phyloP scores from a whole-genome alignment of 2,888 invertebrate species.

The Netelia virgata region DNA sequence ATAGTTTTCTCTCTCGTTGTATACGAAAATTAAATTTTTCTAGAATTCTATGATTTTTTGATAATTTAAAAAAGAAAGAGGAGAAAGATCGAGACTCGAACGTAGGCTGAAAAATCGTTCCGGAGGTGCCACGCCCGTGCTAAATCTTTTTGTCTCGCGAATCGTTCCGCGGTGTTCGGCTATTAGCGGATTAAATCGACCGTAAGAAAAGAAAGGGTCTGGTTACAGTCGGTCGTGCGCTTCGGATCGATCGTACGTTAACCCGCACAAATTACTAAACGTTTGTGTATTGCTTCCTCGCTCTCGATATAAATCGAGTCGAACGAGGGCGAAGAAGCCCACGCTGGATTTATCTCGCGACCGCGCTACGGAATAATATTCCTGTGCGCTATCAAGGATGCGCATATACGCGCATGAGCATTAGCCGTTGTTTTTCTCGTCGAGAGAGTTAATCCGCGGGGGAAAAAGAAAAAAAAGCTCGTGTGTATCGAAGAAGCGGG shows the following conservation, averaged over 20 bases:
- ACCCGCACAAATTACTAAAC: slow-evolving; percentile 56
- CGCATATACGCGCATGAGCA: slow-evolving; percentile 15
- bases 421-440: slow-evolving; percentile 49
- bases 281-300: slow-evolving; percentile 45
- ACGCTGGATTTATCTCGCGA: slow-evolving; percentile 40
- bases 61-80: not conserved
- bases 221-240: slow-evolving; percentile 59
- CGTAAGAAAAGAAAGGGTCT: slow-evolving; percentile 77
- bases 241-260: slow-evolving; percentile 22
- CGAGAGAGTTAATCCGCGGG: not conserved
- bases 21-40: not conserved
- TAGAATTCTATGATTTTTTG: not conserved
- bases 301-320: slow-evolving; percentile 44
- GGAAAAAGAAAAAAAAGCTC: no score
- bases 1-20: no score
- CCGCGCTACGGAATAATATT: slow-evolving; percentile 45
- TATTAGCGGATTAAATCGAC: slow-evolving; percentile 80
- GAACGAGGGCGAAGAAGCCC: slow-evolving; percentile 24
- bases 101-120: slow-evolving; percentile 59
- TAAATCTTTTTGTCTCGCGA: slow-evolving; percentile 78
- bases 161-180: slow-evolving; percentile 57
- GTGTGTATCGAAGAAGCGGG: slow-evolving; percentile 17
- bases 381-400: not conserved
- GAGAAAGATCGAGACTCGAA: slow-evolving; percentile 61
- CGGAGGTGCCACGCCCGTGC: slow-evolving; percentile 74